phyloP scores from a whole-genome alignment of 1,140 invertebrate species.

The Ridgeia piscesae region DNA sequence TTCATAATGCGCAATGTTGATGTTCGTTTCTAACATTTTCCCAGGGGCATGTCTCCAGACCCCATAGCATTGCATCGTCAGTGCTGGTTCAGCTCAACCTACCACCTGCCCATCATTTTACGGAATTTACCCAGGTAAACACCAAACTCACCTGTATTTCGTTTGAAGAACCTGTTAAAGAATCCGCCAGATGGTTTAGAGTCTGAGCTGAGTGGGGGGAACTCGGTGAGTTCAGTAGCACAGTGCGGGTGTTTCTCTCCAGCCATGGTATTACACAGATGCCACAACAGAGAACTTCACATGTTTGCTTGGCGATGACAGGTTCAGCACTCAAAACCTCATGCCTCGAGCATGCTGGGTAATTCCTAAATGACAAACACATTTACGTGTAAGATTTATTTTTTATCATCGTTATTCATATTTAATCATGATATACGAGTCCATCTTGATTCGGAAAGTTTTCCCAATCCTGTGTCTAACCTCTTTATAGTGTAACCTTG shows the following conservation, averaged over 20 bases:
- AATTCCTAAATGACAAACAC: not conserved
- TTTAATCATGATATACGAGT: not conserved
- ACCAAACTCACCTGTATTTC: not conserved
- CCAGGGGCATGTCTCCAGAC: no score
- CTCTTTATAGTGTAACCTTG: no score
- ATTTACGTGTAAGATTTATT: not conserved
- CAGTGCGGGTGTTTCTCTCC: not conserved
- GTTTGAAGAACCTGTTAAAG: constrained; percentile 52
- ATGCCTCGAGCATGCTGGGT: not conserved
- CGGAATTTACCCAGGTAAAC: no score
- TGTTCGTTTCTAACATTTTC: no score
- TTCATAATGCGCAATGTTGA: no score
- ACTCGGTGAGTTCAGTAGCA: constrained; percentile 66
- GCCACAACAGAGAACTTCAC: not conserved
- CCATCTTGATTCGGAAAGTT: no score
- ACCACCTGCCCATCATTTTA: no score
- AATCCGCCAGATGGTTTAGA: constrained; percentile 56
- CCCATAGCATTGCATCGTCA: no score
- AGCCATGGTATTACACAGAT: not conserved
- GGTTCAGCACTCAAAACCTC: not conserved
- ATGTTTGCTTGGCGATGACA: not conserved
- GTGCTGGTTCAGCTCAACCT: no score
- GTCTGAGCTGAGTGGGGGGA: constrained; percentile 71
- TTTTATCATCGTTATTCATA: not conserved
- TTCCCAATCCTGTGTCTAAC: no score